phyloP scores from a whole-genome alignment of 2,113 vertebrate genomes.

The Myxocyprinus asiaticus region DNA sequence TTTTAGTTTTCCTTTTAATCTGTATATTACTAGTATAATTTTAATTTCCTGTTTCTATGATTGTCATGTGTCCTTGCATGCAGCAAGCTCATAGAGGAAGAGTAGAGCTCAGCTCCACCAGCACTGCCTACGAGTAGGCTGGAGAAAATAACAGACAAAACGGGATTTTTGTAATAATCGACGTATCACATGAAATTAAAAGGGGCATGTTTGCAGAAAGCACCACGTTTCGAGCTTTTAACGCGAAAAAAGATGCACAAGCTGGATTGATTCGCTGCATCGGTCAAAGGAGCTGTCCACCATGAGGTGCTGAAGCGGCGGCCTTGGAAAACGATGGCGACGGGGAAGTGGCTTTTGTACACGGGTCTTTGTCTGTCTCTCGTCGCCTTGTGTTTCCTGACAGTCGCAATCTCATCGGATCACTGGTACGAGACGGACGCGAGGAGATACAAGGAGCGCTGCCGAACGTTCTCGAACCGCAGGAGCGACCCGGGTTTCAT shows the following conservation, averaged over 20 bases:
- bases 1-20: no score
- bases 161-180: not conserved
- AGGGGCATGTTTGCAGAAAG: slow-evolving; percentile 3
- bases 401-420: slow-evolving; percentile 87
- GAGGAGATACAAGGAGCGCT: slow-evolving; percentile 85
- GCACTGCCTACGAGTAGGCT: not conserved
- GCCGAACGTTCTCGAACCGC: slow-evolving; percentile 83
- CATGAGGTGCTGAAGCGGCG: slow-evolving; percentile 69
- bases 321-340: slow-evolving; percentile 76
- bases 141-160: not conserved
- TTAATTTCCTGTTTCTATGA: not conserved
- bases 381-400: slow-evolving; percentile 87
- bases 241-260: not conserved
- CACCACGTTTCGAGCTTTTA: not conserved
- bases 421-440: slow-evolving; percentile 91
- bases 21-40: no score
- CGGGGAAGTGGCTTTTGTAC: slow-evolving; percentile 86
- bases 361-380: slow-evolving; percentile 85
- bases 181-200: not conserved
- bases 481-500: slow-evolving; percentile 87
- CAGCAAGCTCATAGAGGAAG: not conserved
- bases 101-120: slow-evolving; percentile 4
- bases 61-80: slow-evolving; percentile 15
- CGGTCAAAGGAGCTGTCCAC: slow-evolving; percentile 31
- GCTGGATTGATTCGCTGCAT: slow-evolving; percentile 7